Conservation (phyloP, 2,797 vertebrate species). For the Adrianichthys oophorus region DNA sequence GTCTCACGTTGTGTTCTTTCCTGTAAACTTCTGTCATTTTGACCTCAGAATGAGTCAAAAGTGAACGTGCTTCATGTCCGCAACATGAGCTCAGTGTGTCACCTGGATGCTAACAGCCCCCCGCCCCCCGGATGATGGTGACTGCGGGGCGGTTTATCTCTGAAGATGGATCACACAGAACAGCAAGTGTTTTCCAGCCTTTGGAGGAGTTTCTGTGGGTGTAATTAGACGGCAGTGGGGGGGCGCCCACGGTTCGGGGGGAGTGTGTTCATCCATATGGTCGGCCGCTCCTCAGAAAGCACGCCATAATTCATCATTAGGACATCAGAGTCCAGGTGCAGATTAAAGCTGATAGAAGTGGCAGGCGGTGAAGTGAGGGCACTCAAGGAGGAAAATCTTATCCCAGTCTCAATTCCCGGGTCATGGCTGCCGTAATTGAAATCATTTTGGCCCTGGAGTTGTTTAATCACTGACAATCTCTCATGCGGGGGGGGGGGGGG, state of each 20-base stretch:
- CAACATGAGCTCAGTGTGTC: no score
- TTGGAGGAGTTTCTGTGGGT: conserved; percentile 41
- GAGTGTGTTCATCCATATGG: conserved; percentile 83
- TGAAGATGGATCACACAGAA: conserved; percentile 1
- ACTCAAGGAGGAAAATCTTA: conserved; percentile 91
- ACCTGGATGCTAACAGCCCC: background rate
- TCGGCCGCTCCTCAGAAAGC: conserved; percentile 81
- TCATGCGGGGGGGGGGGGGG: conserved; percentile 72
- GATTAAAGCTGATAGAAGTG: conserved; percentile 95
- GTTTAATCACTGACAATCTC: conserved; percentile 96
- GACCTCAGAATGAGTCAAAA: no score
- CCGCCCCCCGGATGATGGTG: background rate
- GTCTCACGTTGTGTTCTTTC: no score
- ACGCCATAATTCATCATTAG: conserved; percentile 98
- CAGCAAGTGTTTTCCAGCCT: conserved; percentile 22
- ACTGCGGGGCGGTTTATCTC: background rate
- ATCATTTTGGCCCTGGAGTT: conserved; percentile 93
- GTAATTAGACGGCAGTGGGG: conserved; percentile 86
- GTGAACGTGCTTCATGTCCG: no score
- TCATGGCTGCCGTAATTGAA: conserved; percentile 92
- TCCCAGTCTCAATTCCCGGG: conserved; percentile 94
- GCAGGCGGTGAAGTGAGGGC: conserved; percentile 86
- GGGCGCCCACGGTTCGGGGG: conserved; percentile 85
- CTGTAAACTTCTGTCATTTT: no score
- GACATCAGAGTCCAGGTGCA: conserved; percentile 96